Evolutionary conservation across 1,140 invertebrate species (phyloP).

Genomic region (Ericerus pela): DNA sequence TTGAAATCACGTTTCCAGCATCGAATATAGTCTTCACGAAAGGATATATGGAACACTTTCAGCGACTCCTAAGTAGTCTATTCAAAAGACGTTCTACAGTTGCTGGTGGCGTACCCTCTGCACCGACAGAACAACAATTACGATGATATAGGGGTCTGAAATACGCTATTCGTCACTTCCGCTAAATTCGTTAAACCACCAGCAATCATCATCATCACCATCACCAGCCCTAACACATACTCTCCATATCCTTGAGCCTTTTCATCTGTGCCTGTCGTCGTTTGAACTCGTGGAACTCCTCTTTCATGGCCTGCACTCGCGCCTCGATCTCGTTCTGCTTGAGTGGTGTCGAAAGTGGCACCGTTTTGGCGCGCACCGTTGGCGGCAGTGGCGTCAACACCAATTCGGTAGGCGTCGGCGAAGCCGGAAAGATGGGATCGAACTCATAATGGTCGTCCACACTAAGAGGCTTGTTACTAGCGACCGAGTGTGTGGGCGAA

Average conservation of each 20-base stretch:
- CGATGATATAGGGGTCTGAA: too few relatives aligned
- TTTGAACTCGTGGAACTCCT: slow-evolving; percentile 85
- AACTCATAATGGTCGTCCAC: slow-evolving; percentile 94
- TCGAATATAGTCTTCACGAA: too few relatives aligned
- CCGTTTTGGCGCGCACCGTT: slow-evolving; percentile 23
- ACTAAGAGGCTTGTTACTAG: slow-evolving; percentile 41
- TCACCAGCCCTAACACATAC: too few relatives aligned
- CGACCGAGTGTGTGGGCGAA: slow-evolving; percentile 36
- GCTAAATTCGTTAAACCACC: too few relatives aligned
- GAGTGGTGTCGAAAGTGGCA: slow-evolving; percentile 41
- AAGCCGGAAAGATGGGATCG: slow-evolving; percentile 57
- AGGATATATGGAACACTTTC: too few relatives aligned
- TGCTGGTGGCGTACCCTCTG: too few relatives aligned
- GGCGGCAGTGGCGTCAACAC: slow-evolving; percentile 25
- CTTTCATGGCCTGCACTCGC: slow-evolving; percentile 82
- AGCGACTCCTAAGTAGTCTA: too few relatives aligned
- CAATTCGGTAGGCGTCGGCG: slow-evolving; percentile 54
- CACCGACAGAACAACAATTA: too few relatives aligned
- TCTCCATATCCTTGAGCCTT: slow-evolving; percentile 43
- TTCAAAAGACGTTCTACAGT: too few relatives aligned
- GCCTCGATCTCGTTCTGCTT: slow-evolving; percentile 67
- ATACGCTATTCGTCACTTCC: too few relatives aligned
- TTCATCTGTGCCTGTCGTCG: slow-evolving; percentile 54
- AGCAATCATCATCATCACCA: slow-evolving; percentile 32
- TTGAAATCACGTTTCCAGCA: too few relatives aligned